Conservation (phyloP, 2,888 invertebrate species). For the Ariolimax columbianus region DNA sequence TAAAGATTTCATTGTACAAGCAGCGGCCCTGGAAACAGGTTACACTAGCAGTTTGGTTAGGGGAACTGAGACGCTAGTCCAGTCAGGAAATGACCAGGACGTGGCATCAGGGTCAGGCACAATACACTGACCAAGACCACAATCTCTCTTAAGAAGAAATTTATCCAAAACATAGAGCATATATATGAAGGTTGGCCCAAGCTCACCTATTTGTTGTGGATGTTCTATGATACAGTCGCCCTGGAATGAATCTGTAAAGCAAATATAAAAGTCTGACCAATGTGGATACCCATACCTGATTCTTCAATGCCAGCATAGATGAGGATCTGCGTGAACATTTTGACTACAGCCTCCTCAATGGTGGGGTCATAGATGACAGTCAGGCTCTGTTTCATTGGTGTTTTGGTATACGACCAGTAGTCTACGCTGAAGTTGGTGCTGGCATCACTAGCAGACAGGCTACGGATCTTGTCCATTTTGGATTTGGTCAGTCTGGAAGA, state of each 20-base stretch:
- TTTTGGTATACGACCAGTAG: conserved; percentile 94
- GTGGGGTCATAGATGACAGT: conserved; percentile 91
- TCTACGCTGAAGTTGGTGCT: conserved; percentile 81
- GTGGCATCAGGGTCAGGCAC: too few relatives aligned
- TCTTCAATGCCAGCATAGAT: conserved; percentile 83
- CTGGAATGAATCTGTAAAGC: not conserved
- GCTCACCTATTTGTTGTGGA: too few relatives aligned
- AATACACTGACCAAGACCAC: too few relatives aligned
- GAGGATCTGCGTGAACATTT: conserved; percentile 92
- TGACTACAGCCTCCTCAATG: conserved; percentile 88
- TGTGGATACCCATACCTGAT: conserved; percentile 44
- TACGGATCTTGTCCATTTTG: conserved; percentile 69
- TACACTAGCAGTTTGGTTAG: too few relatives aligned
- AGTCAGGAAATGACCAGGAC: too few relatives aligned
- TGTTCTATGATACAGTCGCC: too few relatives aligned
- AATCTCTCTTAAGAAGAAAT: too few relatives aligned
- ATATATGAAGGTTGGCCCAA: too few relatives aligned
- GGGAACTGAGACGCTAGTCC: too few relatives aligned
- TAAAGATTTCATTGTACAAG: too few relatives aligned
- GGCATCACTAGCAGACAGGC: conserved; percentile 83
- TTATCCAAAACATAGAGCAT: too few relatives aligned
- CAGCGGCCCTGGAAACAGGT: too few relatives aligned
- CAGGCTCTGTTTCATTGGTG: conserved; percentile 88
- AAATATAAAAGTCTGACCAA: not conserved
- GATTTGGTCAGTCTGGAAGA: conserved; percentile 71